Conservation (phyloP, 64 coral and sea anemone genomes). For the Pachyseris speciosa region DNA sequence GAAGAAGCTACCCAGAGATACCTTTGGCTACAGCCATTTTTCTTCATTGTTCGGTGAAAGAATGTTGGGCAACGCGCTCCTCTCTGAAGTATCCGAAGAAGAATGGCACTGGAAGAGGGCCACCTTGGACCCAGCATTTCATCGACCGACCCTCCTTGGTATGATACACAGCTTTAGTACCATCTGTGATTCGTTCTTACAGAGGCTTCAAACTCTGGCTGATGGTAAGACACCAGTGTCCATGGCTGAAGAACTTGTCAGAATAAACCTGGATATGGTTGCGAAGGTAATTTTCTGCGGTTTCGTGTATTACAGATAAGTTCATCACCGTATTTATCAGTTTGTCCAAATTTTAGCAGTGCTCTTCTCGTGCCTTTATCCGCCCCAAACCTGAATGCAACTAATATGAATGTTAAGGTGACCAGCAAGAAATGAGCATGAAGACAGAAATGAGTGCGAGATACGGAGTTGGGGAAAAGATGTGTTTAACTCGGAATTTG, state of each 20-base stretch:
- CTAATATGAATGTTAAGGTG: no score
- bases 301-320: no score
- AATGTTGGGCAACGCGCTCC: conserved; percentile 67
- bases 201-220: conserved; percentile 69
- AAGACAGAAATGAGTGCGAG: no score
- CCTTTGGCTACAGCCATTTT: conserved; percentile 80
- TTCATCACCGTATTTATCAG: no score
- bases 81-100: conserved; percentile 35
- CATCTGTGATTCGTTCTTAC: conserved; percentile 77
- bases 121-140: conserved; percentile 63
- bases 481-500: no score
- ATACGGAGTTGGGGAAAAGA: no score
- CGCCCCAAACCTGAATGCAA: no score
- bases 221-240: conserved; percentile 81
- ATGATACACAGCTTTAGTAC: conserved; percentile 59
- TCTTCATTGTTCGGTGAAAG: conserved; percentile 74
- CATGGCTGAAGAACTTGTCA: conserved; percentile 84
- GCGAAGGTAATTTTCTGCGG: conserved; percentile 67
- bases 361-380: no score
- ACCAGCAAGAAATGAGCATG: no score
- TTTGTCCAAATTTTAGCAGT: no score
- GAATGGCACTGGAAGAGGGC: conserved; percentile 72
- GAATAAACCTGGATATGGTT: conserved; percentile 68
- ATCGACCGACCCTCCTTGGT: conserved; percentile 35
- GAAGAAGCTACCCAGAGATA: conserved; percentile 67